A percentile compares a stretch with the other conserved stretches of the same genome.
Conservation (phyloP, 2,888 invertebrate genomes). For the Argyresthia goedartella region DNA sequence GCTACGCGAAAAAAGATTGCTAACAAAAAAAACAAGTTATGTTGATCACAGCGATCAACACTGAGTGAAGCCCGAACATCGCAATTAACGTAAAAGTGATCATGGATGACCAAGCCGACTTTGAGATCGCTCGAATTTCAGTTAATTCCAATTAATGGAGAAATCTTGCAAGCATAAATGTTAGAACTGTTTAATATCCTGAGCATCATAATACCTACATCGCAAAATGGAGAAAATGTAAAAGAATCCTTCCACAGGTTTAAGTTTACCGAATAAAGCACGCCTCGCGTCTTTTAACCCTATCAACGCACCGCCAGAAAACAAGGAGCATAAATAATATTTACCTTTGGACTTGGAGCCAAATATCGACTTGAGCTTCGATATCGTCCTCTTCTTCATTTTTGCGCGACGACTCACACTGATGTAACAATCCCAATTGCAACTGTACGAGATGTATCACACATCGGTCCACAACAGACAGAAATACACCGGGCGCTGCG, state of each 20-base stretch:
- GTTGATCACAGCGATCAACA: too few relatives aligned
- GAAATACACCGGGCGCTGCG: slow-evolving; percentile 60
- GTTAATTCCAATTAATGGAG: too few relatives aligned
- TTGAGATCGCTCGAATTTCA: too few relatives aligned
- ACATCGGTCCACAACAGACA: slow-evolving; percentile 53
- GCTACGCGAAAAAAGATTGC: neutral
- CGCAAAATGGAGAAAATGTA: slow-evolving; percentile 10
- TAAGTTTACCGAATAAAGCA: slow-evolving; percentile 11
- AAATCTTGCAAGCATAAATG: neutral
- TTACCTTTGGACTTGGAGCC: slow-evolving; percentile 54
- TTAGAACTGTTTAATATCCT: neutral
- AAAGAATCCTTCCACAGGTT: slow-evolving; percentile 15
- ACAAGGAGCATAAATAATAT: slow-evolving; percentile 4
- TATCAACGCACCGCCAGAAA: neutral
- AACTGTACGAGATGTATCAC: slow-evolving; percentile 14
- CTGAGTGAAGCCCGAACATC: neutral
- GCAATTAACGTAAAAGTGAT: slow-evolving; percentile 1
- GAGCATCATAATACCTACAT: too few relatives aligned
- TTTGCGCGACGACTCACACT: slow-evolving; percentile 14
- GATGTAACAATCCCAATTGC: slow-evolving; percentile 22
- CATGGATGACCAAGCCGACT: neutral
- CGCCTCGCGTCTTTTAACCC: neutral
- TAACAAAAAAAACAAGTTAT: neutral
- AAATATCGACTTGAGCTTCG: slow-evolving; percentile 58
- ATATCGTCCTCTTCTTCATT: slow-evolving; percentile 64